These are phyloP conservation scores for Empis stercorea DNA, from an alignment of 2,888 invertebrate species.

Conservation along the genomic window DNA sequence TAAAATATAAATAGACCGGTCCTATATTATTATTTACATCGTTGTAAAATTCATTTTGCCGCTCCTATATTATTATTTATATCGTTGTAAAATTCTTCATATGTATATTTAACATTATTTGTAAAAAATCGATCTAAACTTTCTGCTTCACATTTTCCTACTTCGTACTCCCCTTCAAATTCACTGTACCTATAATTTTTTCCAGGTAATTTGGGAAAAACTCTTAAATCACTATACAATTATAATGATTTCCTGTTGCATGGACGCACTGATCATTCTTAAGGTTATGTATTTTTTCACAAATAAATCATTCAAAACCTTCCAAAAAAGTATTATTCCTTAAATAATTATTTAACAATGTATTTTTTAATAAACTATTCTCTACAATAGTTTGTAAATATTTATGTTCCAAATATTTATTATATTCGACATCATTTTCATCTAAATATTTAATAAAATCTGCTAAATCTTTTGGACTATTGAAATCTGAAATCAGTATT, in stretches of 20 bases:
- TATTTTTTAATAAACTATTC: conserved; percentile 39
- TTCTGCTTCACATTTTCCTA: conserved; percentile 19
- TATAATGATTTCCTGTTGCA: conserved; percentile 39
- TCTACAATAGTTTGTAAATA: conserved; percentile 34
- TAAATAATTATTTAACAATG: conserved; percentile 40
- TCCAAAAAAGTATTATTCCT: conserved; percentile 39
- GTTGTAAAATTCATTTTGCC: too few relatives aligned
- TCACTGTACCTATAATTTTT: too few relatives aligned
- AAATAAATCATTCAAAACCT: conserved; percentile 60
- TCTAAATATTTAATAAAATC: conserved; percentile 44
- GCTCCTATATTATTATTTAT: too few relatives aligned
- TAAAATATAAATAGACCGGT: too few relatives aligned
- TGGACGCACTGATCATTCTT: conserved; percentile 15
- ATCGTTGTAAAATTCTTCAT: too few relatives aligned
- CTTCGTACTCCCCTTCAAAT: too few relatives aligned
- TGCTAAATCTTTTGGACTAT: conserved; percentile 46
- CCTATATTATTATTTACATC: too few relatives aligned
- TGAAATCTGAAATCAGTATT: conserved; percentile 54
- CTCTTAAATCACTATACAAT: conserved; percentile 38
- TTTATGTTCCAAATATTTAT: conserved; percentile 56
- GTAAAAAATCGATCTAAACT: too few relatives aligned
- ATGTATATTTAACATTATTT: too few relatives aligned
- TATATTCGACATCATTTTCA: conserved; percentile 48
- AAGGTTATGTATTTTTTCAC: conserved; percentile 40
- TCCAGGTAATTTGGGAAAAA: too few relatives aligned